Evolutionary conservation across 2,797 vertebrate genomes (phyloP).

Genomic region (Fratercula arctica): DNA sequence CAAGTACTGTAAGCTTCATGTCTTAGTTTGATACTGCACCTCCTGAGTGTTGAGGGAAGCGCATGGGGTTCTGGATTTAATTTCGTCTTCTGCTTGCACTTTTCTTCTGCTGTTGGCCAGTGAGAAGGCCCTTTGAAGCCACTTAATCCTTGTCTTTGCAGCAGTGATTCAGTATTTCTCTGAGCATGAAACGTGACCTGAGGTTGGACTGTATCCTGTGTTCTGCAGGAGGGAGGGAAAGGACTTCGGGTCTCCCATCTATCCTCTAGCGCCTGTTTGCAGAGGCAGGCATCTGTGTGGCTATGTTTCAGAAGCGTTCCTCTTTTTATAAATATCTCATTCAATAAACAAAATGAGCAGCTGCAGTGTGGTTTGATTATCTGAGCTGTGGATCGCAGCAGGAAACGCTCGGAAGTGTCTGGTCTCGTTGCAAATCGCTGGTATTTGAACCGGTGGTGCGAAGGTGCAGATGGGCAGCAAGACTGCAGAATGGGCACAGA

Average conservation of each 20-base stretch:
- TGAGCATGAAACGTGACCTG: not conserved
- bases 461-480: not conserved
- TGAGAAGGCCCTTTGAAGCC: not conserved
- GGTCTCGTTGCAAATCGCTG: not conserved
- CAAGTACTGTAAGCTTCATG: not conserved
- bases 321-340: not conserved
- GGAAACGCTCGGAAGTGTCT: not conserved
- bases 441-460: not conserved
- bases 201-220: not conserved
- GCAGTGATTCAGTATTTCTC: not conserved
- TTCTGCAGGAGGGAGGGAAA: not conserved
- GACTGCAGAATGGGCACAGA: not conserved
- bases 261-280: not conserved
- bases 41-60: not conserved
- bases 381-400: not conserved
- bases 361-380: not conserved
- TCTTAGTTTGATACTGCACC: not conserved
- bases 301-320: not conserved
- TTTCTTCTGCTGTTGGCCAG: not conserved
- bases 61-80: not conserved
- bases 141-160: not conserved
- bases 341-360: not conserved
- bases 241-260: not conserved
- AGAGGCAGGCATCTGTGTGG: not conserved
- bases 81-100: not conserved